Conservation (phyloP, 2,113 vertebrate genomes). For the Coptodon rendalli region DNA sequence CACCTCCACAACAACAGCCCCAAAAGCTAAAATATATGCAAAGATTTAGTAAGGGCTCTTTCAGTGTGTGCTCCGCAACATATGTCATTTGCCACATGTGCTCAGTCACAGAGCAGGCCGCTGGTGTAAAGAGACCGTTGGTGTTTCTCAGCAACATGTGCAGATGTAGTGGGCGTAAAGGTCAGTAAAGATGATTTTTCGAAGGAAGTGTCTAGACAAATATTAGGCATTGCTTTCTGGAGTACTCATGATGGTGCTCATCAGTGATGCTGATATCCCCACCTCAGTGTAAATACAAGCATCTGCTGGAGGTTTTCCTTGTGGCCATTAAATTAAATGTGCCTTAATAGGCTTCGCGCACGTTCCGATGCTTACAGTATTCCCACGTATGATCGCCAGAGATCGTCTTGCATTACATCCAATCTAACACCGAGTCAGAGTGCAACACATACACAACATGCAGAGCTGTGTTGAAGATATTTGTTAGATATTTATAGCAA, state of each 20-base stretch:
- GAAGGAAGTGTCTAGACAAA: constrained; percentile 1
- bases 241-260: not conserved
- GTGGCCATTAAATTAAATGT: not conserved
- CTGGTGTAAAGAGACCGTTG: not conserved
- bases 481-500: not conserved
- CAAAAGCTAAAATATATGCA: constrained; percentile 16
- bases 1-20: not conserved
- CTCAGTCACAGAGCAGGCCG: not conserved
- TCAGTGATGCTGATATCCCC: not conserved
- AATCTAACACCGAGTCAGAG: not conserved
- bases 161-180: constrained; percentile 1
- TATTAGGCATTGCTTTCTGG: not conserved
- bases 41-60: constrained; percentile 6
- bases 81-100: constrained; percentile 39
- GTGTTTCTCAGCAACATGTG: constrained; percentile 13
- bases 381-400: not conserved
- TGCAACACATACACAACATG: not conserved
- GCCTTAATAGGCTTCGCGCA: not conserved
- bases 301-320: not conserved
- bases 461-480: not conserved
- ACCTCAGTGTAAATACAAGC: not conserved
- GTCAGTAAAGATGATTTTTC: constrained; percentile 11
- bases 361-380: not conserved
- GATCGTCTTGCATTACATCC: not conserved
- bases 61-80: not conserved